phyloP scores from a whole-genome alignment of 1,140 invertebrate species.

The Sycophaga agraensis region DNA sequence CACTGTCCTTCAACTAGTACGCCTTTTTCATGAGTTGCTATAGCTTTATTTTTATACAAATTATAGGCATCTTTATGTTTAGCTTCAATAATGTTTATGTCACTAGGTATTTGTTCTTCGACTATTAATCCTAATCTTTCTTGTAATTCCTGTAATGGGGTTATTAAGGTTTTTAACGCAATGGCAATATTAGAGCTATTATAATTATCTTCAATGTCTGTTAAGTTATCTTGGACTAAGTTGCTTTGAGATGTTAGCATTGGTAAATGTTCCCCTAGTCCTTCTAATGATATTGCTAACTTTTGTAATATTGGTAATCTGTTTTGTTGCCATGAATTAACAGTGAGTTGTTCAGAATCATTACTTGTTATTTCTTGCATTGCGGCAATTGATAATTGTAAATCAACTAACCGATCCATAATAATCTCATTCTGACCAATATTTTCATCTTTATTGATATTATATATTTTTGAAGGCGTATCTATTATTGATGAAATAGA shows the following conservation, averaged over 20 bases:
- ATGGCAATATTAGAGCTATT: conserved; percentile 26
- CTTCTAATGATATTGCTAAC: conserved; percentile 58
- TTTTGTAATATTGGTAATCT: conserved; percentile 49
- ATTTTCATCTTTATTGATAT: conserved; percentile 32
- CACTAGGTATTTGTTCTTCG: conserved; percentile 38
- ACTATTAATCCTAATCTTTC: conserved; percentile 59
- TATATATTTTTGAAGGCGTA: conserved; percentile 25
- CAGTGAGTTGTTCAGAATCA: conserved; percentile 33
- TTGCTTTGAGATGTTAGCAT: conserved; percentile 36
- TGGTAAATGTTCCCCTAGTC: conserved; percentile 45
- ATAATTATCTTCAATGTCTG: conserved; percentile 31
- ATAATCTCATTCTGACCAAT: neutral
- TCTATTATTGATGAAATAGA: conserved; percentile 42
- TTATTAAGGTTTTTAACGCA: conserved; percentile 50
- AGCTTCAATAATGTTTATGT: conserved; percentile 7
- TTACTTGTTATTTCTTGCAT: conserved; percentile 47
- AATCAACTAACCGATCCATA: conserved; percentile 44
- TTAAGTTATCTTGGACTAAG: conserved; percentile 32
- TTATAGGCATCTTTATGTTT: neutral
- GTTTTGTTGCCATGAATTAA: conserved; percentile 43
- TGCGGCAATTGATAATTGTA: conserved; percentile 47
- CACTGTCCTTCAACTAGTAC: too few relatives aligned
- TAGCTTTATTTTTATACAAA: conserved; percentile 15
- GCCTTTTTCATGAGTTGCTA: too few relatives aligned
- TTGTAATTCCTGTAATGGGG: conserved; percentile 58